phyloP scores from a whole-genome alignment of 2,888 invertebrate species.

The Ennomos erosarius region DNA sequence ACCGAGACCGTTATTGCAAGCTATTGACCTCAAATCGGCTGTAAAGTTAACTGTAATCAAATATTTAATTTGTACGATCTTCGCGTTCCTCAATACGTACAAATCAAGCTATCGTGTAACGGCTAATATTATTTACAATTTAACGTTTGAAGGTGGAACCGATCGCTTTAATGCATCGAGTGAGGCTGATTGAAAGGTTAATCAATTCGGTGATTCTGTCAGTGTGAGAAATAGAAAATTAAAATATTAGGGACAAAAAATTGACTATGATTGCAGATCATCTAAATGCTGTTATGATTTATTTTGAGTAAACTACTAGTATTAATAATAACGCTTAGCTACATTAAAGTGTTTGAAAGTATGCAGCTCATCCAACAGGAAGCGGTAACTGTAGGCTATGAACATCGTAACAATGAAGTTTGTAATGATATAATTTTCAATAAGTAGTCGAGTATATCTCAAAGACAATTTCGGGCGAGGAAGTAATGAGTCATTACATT shows the following conservation, averaged over 20 bases:
- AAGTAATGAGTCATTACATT: no score
- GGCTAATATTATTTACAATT: slow-evolving; percentile 39
- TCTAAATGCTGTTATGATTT: no score
- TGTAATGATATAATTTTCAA: no score
- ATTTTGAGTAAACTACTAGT: no score
- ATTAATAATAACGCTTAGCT: no score
- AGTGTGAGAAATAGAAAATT: slow-evolving; percentile 6
- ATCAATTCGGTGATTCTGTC: not conserved
- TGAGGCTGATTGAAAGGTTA: slow-evolving; percentile 17
- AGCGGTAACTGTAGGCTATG: no score
- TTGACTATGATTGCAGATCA: no score
- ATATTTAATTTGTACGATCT: slow-evolving; percentile 72
- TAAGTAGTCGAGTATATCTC: no score
- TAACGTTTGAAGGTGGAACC: slow-evolving; percentile 25
- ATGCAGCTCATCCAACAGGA: no score
- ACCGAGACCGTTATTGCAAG: slow-evolving; percentile 57
- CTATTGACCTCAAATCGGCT: slow-evolving; percentile 71
- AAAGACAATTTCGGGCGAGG: no score
- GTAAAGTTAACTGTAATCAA: slow-evolving; percentile 76
- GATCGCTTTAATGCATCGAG: slow-evolving; percentile 15
- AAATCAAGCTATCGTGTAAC: slow-evolving; percentile 55
- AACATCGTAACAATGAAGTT: no score
- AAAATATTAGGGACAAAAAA: not conserved
- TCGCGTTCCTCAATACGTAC: slow-evolving; percentile 59
- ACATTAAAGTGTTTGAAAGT: no score